Percentiles rank a stretch among this genome's conserved stretches.
These are phyloP conservation scores for Catharus fuscescens DNA, from an alignment of 2,113 vertebrate genomes.

Conservation along the genomic window DNA sequence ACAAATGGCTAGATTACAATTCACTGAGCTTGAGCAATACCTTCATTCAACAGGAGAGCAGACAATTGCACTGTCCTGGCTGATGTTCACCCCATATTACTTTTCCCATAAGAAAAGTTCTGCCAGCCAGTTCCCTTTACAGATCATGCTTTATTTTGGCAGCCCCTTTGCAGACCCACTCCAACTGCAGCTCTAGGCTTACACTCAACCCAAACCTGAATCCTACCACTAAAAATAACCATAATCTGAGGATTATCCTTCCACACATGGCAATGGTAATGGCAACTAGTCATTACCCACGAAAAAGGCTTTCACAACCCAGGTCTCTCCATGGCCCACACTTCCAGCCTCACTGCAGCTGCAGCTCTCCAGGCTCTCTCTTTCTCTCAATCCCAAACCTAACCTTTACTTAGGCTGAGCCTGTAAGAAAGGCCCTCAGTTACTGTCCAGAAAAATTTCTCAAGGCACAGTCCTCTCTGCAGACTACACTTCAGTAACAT, in stretches of 20 bases:
- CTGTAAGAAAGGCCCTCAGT: not conserved
- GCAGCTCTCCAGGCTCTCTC: not conserved
- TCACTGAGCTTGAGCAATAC: not conserved
- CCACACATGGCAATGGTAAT: not conserved
- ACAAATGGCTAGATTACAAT: not conserved
- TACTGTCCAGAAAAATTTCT: not conserved
- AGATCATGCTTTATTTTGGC: not conserved
- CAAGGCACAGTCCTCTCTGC: not conserved
- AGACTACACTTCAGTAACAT: not conserved
- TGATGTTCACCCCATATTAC: not conserved
- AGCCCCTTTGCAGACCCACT: not conserved
- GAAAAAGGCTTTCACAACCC: not conserved
- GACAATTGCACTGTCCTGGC: not conserved
- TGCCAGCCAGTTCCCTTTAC: not conserved
- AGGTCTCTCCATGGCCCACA: not conserved
- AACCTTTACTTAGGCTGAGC: not conserved
- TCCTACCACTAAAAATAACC: slow-evolving; percentile 23
- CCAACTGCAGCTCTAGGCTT: not conserved
- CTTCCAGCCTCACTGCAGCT: not conserved
- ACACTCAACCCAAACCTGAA: slow-evolving; percentile 3
- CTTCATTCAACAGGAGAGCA: not conserved
- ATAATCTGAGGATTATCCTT: slow-evolving; percentile 35
- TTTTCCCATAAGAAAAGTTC: not conserved
- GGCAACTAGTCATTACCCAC: not conserved
- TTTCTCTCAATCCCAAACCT: not conserved